Percentiles rank a stretch among this genome's conserved stretches.
These are phyloP conservation scores for Seira ritae DNA, from an alignment of 2,888 invertebrate species.

Conservation along the genomic window DNA sequence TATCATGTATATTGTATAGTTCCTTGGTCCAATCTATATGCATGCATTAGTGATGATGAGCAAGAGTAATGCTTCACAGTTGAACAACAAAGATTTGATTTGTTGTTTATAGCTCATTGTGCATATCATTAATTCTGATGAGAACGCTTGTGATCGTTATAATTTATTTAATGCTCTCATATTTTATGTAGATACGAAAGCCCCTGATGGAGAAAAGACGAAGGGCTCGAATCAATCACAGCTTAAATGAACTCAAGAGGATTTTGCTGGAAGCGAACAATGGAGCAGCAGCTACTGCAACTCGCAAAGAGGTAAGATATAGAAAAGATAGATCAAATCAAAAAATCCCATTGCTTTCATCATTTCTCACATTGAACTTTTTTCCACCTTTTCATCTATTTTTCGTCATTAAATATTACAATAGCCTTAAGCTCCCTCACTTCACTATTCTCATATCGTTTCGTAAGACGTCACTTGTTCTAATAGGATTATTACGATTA, in stretches of 20 bases:
- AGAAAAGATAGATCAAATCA: conserved; percentile 46
- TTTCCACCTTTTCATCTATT: conserved; percentile 10
- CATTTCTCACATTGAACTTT: neutral
- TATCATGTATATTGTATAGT: too few species aligned
- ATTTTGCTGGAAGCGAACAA: conserved; percentile 76
- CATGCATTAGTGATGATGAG: too few species aligned
- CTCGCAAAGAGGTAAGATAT: conserved; percentile 74
- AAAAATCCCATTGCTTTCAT: neutral
- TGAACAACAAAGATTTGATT: too few species aligned
- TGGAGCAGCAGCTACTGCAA: conserved; percentile 59
- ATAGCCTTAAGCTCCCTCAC: conserved; percentile 38
- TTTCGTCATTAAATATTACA: conserved; percentile 19
- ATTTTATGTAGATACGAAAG: conserved; percentile 76
- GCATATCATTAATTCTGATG: conserved; percentile 26
- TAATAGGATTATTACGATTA: conserved; percentile 34
- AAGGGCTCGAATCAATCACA: conserved; percentile 79
- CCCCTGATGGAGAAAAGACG: conserved; percentile 79
- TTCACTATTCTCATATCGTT: conserved; percentile 9
- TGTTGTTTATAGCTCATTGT: neutral
- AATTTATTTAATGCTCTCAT: conserved; percentile 13
- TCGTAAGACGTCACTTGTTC: conserved; percentile 24
- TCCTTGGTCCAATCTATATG: too few species aligned
- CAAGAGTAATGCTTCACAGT: too few species aligned
- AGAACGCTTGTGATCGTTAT: conserved; percentile 21
- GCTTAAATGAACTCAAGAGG: conserved; percentile 78